Evolutionary conservation across 2,888 invertebrate genomes (phyloP), one percentile per base, ranked within the genome.

Genomic region (Ornithoptera alexandrae): DNA sequence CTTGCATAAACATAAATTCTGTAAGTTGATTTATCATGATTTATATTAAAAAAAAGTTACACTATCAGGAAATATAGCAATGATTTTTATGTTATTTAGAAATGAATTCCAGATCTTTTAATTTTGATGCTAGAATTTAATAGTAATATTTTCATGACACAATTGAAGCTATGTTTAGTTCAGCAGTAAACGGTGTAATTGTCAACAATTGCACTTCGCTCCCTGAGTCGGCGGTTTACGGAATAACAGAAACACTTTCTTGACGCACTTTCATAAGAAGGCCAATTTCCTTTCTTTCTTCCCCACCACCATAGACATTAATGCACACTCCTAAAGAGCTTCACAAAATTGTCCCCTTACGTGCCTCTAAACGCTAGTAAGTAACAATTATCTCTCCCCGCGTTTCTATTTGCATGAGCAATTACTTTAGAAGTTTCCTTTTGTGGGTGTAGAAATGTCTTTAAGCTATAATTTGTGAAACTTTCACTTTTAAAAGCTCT

Each of bases 401-500:
- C 60, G 68, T 70, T 65, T 71, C 73, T 69, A 75, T 76, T 72
- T 75, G 76, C 76, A 75, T 75, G 70, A 70, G 68, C 72, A 74
- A 74, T 75, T 75, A 74, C 74, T 76, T 75, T 62, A 75, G 74
- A 73, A 67, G 67, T 72, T 57, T 74, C 72, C 67, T 73, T 68
- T 73, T 68, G 69, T 39, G 20, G 20, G 46, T 65, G 57, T 62
- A 64, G 42, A 58, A 65, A 46, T 62, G 59, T n/a, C 60, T 67
- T 69, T 62, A 58, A 30, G 65, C 39, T 58, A 62, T 72, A 71
- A 66, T 68, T 68, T 67, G 67, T 67, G 50, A 65, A 58, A 67
- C 62, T 67, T 71, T 70, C 56, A 65, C 56, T 36, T 39, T 46
- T 62, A 57, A 64, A 53, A 63, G 58, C 58, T 62, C 12, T n/a